Percentiles rank a stretch among this genome's conserved stretches.
phyloP scores from a whole-genome alignment of 2,888 invertebrate genomes.

The Nomada fabriciana region DNA sequence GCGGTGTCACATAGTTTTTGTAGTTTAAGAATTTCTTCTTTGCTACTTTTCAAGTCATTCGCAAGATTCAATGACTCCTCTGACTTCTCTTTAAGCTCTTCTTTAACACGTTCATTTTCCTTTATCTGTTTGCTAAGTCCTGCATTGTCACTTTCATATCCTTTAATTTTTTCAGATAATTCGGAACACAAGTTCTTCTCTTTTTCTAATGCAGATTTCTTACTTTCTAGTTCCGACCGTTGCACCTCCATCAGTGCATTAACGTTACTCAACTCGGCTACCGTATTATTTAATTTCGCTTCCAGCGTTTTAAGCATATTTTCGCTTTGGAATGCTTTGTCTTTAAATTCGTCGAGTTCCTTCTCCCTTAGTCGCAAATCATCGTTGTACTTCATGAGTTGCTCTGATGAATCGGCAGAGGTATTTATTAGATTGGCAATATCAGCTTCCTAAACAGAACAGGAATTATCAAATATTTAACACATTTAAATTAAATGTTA shows the following conservation, averaged over 20 bases:
- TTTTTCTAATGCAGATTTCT: constrained; percentile 66
- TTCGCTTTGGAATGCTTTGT: constrained; percentile 68
- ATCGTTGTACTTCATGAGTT: constrained; percentile 82
- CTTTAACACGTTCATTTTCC: constrained; percentile 84
- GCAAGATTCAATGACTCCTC: constrained; percentile 81
- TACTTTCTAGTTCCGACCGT: constrained; percentile 66
- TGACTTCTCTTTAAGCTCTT: constrained; percentile 84
- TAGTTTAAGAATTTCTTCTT: constrained; percentile 60
- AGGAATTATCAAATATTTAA: constrained; percentile 10
- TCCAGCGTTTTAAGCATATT: constrained; percentile 70
- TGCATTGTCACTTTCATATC: constrained; percentile 64
- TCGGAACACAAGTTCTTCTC: constrained; percentile 67
- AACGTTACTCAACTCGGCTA: constrained; percentile 68
- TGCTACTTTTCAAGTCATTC: constrained; percentile 69
- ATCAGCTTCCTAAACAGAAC: constrained; percentile 85
- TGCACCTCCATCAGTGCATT: constrained; percentile 64
- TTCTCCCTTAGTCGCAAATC: constrained; percentile 81
- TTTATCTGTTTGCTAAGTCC: constrained; percentile 61
- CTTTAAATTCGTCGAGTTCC: constrained; percentile 77
- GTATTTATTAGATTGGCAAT: constrained; percentile 87
- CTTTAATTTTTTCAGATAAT: constrained; percentile 57
- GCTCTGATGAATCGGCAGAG: constrained; percentile 86
- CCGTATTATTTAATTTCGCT: constrained; percentile 66
- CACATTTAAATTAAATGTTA: neutral
- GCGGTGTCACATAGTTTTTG: constrained; percentile 79